Evolutionary conservation across 2,797 vertebrate species (phyloP).

Genomic region (Brachyalestes nurse): DNA sequence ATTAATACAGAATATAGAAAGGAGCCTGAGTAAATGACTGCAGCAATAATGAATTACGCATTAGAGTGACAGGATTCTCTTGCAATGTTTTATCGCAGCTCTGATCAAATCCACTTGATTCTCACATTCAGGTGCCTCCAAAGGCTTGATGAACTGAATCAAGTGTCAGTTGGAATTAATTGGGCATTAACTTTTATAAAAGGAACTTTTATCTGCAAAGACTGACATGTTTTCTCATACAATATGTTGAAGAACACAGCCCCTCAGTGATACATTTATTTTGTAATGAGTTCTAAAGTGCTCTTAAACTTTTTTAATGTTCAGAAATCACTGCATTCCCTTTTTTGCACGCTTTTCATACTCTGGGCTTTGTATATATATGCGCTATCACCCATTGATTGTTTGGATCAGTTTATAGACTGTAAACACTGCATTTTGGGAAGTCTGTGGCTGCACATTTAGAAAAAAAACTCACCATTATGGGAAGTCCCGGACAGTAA

Average conservation of each 20-base stretch:
- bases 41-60: too few species aligned
- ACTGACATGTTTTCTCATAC: too few species aligned
- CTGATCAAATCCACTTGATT: not conserved
- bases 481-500: constrained; percentile 49
- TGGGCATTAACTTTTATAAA: too few species aligned
- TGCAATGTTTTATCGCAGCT: not conserved
- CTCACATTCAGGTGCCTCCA: not conserved
- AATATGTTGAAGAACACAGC: too few species aligned
- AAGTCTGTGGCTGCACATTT: constrained; percentile 36
- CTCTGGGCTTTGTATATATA: not conserved
- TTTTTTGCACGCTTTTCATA: not conserved
- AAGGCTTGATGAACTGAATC: not conserved
- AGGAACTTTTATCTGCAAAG: too few species aligned
- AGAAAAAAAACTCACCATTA: constrained; percentile 38
- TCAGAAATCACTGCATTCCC: too few species aligned
- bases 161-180: too few species aligned
- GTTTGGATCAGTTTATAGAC: constrained; percentile 22
- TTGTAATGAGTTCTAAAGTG: too few species aligned
- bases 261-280: too few species aligned
- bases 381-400: not conserved
- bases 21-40: too few species aligned
- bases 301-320: too few species aligned
- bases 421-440: constrained; percentile 43
- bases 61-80: not conserved
- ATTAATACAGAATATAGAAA: too few species aligned